Base-by-base conservation (phyloP, 2,888 invertebrate genomes). In the Serripes groenlandicus region DNA sequence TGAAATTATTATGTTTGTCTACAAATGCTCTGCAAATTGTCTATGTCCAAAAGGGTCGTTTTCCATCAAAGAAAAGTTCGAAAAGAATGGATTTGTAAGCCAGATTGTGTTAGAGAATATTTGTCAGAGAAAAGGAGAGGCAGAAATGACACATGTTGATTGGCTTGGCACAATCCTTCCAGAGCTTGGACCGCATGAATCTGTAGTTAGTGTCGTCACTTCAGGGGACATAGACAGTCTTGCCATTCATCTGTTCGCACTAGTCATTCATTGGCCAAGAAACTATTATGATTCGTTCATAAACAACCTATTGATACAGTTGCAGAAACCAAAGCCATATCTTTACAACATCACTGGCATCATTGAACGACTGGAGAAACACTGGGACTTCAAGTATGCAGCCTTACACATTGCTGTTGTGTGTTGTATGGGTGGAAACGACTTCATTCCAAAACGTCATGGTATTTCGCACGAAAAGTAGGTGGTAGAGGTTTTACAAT, bases 151-250 rank as follows among this genome's bases (percentile, higher is more conserved):
- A 3, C 68, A 68, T 9, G 42, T 23, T 15, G 34, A 42, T 21
- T 68, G 68, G 18, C 26, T 68, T n/a, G 18, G n/a, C 7, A 68
- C 64, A 4, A 32, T 64, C 2, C 32, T 26, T 11, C 32, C 32
- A 64, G 7, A 64, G 15, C n/a, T 64, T 15, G 21, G 5, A 15
- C 64, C 30, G 21, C 7, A 30, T 3, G 11, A n/a, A 21, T 23
- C 58, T 26, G 58, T n/a, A 3, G 28, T 58, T 7, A 58, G 58
- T n/a, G 28, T 58, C 15, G 54, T 58, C 3, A 28, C 58, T 4
- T 83, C 80, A 32, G 77, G 70, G 9, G 80, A 84, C 34, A 78
- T 84, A 18, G 80, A 84, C 35, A 78, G 75, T 49, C 32, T 84
- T 18, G 49, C 72, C 0, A 68, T 78, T 18, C 83, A 80, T 23